phyloP scores from a whole-genome alignment of 2,113 vertebrate species.

The Paradoxurus hermaphroditus region DNA sequence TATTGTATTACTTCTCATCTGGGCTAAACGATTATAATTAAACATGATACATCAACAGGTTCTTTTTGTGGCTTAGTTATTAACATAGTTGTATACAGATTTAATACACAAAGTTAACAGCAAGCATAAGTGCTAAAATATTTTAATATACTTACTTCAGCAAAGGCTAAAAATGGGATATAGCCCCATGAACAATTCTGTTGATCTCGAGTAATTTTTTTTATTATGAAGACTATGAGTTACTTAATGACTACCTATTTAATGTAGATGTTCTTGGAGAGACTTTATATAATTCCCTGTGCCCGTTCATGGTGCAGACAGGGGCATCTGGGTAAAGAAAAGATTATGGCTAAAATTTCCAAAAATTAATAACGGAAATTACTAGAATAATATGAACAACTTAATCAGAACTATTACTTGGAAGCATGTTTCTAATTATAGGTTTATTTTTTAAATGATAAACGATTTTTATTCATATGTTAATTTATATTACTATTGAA shows the following conservation, averaged over 20 bases:
- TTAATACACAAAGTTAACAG: background rate
- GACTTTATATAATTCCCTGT: background rate
- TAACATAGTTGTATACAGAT: background rate
- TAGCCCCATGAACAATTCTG: background rate
- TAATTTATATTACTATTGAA: constrained; percentile 5
- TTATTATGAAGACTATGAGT: background rate
- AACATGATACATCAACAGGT: background rate
- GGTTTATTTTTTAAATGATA: background rate
- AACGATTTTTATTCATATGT: background rate
- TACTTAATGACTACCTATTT: background rate
- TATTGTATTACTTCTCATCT: constrained; percentile 13
- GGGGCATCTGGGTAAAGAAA: background rate
- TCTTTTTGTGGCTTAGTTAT: constrained; percentile 14
- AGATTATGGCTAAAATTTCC: background rate
- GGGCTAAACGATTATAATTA: background rate
- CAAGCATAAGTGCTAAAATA: background rate
- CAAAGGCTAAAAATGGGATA: background rate
- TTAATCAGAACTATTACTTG: background rate
- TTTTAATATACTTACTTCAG: background rate
- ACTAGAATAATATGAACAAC: background rate
- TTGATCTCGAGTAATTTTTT: constrained; percentile 14
- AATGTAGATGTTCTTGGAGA: constrained; percentile 19
- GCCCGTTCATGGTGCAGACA: background rate
- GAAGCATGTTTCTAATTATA: constrained; percentile 1
- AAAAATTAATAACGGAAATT: constrained; percentile 2